Conservation (phyloP, 2,797 vertebrate species). For the Pogoniulus pusillus region DNA sequence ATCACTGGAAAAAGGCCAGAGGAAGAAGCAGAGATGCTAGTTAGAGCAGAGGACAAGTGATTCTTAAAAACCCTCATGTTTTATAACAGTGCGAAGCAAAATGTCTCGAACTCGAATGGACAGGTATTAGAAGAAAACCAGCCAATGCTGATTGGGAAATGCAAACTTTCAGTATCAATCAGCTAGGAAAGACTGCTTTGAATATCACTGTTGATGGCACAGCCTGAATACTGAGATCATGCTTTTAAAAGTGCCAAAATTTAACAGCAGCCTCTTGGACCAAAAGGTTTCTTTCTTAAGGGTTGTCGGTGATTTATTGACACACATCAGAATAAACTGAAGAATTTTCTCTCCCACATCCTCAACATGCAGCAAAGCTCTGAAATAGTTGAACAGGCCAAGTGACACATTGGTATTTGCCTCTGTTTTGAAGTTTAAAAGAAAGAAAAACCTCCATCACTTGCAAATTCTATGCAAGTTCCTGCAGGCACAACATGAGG, state of each 20-base stretch:
- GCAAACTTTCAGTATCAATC: not conserved
- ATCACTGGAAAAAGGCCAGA: not conserved
- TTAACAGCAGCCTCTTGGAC: not conserved
- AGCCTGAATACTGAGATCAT: not conserved
- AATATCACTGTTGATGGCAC: not conserved
- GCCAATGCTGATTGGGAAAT: not conserved
- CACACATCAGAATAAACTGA: not conserved
- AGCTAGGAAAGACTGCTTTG: not conserved
- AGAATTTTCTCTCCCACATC: not conserved
- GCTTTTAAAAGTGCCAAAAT: not conserved
- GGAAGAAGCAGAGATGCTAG: not conserved
- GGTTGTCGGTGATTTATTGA: not conserved
- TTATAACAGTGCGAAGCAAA: not conserved
- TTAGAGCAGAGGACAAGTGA: not conserved
- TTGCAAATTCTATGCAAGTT: conserved; percentile 77
- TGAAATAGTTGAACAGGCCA: conserved; percentile 20
- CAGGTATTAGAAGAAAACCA: not conserved
- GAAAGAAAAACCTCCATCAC: not conserved
- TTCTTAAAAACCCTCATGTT: not conserved
- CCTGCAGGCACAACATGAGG: conserved; percentile 75
- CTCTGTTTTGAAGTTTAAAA: conserved; percentile 16
- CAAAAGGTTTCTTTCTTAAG: not conserved
- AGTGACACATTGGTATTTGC: not conserved
- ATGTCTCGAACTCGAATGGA: not conserved
- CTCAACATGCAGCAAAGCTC: not conserved